A percentile compares a stretch with the other conserved stretches of the same genome.
These are phyloP conservation scores for Notodonta ziczac DNA, from an alignment of 2,888 invertebrate genomes.

Conservation along the genomic window DNA sequence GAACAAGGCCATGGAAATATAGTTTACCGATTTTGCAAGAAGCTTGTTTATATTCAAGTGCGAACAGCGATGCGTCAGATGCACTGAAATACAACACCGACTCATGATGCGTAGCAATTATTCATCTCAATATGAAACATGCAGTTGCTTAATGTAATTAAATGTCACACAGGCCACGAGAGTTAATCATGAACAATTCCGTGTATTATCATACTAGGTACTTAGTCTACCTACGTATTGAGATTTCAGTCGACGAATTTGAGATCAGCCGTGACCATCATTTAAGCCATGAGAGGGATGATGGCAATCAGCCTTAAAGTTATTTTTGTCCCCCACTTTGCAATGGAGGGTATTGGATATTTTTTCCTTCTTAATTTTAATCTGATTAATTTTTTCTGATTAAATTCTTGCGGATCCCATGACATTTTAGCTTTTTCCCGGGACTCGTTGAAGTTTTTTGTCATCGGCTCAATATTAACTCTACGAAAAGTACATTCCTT, in stretches of 20 bases:
- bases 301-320: no score
- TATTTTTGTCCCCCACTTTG: no score
- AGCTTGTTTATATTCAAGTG: slow-evolving; percentile 20
- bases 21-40: slow-evolving; percentile 2
- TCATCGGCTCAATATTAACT: no score
- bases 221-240: neutral
- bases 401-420: no score
- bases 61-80: slow-evolving; percentile 34
- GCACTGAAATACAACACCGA: slow-evolving; percentile 28
- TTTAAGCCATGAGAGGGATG: no score
- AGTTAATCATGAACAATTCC: neutral
- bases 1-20: neutral
- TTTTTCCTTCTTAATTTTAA: no score
- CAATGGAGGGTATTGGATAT: no score
- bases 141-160: neutral
- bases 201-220: neutral
- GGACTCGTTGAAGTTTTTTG: no score
- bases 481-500: no score
- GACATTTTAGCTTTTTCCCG: no score
- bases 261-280: no score
- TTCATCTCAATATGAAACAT: slow-evolving; percentile 1
- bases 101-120: slow-evolving; percentile 32
- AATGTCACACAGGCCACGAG: neutral
- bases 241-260: neutral
- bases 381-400: no score